Evolutionary conservation across 2,888 invertebrate genomes (phyloP).

Genomic region (Ptilodon capucinus): DNA sequence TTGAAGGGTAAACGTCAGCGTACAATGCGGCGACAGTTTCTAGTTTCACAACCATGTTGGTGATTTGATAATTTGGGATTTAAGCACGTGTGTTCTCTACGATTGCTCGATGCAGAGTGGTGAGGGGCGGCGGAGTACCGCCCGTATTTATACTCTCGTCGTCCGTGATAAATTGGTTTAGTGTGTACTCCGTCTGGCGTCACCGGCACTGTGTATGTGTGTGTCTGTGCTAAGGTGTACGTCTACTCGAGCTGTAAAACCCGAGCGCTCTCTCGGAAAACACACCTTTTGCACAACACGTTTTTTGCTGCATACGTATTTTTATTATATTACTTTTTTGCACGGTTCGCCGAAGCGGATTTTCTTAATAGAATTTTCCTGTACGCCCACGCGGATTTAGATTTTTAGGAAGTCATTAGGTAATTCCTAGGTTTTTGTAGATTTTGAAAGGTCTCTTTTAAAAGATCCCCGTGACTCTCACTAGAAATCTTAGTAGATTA

Average conservation of each 20-base stretch:
- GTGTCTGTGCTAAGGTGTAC: constrained; percentile 36
- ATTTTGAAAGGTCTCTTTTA: not conserved
- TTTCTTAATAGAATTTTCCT: not conserved
- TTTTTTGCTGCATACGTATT: constrained; percentile 15
- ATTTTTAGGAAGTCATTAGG: not conserved
- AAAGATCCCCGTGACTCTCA: too few relatives aligned
- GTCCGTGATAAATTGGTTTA: constrained; percentile 42
- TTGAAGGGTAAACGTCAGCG: constrained; percentile 58
- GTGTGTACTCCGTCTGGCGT: constrained; percentile 48
- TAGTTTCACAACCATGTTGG: constrained; percentile 67
- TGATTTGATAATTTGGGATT: constrained; percentile 24
- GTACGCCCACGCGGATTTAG: not conserved
- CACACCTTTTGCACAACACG: constrained; percentile 24
- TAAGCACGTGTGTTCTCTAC: constrained; percentile 44
- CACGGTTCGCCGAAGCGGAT: not conserved
- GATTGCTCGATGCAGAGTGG: constrained; percentile 55
- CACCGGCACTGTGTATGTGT: constrained; percentile 34
- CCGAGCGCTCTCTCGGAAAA: constrained; percentile 27
- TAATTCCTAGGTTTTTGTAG: not conserved
- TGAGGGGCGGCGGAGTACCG: constrained; percentile 51
- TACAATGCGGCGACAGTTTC: constrained; percentile 59
- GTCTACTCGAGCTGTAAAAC: constrained; percentile 32
- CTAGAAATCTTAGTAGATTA: too few relatives aligned
- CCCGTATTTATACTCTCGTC: constrained; percentile 54
- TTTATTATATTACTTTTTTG: constrained; percentile 9